Evolutionary conservation across 2,888 invertebrate species (phyloP), one percentile per base, ranked within the genome.

Genomic region (Nomada flava): DNA sequence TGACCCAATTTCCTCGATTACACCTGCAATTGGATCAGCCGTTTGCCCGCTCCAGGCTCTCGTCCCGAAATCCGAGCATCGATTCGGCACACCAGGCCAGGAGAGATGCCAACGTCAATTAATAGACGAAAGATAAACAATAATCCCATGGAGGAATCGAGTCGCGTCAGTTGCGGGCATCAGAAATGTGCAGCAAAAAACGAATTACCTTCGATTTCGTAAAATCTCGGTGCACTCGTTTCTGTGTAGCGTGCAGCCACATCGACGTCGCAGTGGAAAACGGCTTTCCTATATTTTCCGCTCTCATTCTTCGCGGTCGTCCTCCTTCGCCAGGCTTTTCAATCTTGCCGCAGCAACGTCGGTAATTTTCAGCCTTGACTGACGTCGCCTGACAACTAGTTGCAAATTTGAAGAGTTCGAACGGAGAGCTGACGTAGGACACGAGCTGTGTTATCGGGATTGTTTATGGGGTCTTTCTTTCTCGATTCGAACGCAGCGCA

Each of bases 1-100:
- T 63, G 73, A 81, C 69, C 73, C 70, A 73, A 83, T 83, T 83
- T 78, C 81, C 83, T 67, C 81, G 81, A 83, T 83, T 83, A 83
- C 57, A 73, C 77, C 65, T 68, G 36, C n/a, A 74, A 82, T 78
- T 78, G 77, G 69, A 82, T 82, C 70, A 70, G 57, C 59, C 64
- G 59, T 67, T 77, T 52, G 67, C 70, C 68, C 52, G 69, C 55
- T 60, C 20, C 44, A n/a, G 52, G 77, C 55, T 60, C 62, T 50
- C 69, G 26, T 50, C 26, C 69, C 73, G 77, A 67, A 68, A 77
- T 72, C 29, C 71, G 62, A 55, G 47, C n/a, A 68, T 68, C 76
- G 83, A 86, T 83, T 67, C 77, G 69, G 65, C 23, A 11, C 52
- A 20, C 36, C 60, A 26, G 55, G 36, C 62, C 57, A 59, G 53